Evolutionary conservation across 1,140 invertebrate genomes (phyloP), one percentile per base, ranked within the genome.

Genomic region (Lanistes nyassanus): DNA sequence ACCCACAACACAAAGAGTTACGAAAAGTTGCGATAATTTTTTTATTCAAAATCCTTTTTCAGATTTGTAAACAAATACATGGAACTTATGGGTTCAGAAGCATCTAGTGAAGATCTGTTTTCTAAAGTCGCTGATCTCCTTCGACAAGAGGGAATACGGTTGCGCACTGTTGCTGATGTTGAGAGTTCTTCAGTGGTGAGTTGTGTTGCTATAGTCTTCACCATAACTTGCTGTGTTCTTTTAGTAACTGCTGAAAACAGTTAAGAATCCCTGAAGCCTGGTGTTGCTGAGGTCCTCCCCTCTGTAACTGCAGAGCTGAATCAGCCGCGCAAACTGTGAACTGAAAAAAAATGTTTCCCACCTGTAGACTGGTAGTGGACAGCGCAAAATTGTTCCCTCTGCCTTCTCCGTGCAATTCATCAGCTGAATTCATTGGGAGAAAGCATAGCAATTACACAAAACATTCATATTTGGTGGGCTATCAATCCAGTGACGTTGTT

Each of bases 41-140:
- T 31, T 58, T 60, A 11, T 60, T 31, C 51, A 55, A 16, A 13
- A 55, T 11, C 51, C 56, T n/a, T 31, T 9, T 60, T 1, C 42
- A 68, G 66, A 26, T 68, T 68, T 68, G 66, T 68, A 29, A 51
- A 68, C n/a, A 68, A 68, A 29, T 68, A 68, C 34, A 7, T 68
- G 7, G 66, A 75, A 26, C 67, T 69, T 7, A 69, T 36, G 26
- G 47, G 19, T 13, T n/a, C 47, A 53, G 39, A 69, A 13, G 42
- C 26, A 11, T 26, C 39, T 2, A 42, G 47, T 1, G 29, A 69
- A 42, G 19, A 53, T 53, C 42, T 53, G 26, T 36, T 51, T 47
- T 11, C 26, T 19, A 53, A 6, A 23, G 47, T 29, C 4, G 13
- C 47, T 47, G n/a, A 42, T 42, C 31, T 34, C n/a, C 42, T 69